These are phyloP conservation scores for Phocoena phocoena DNA, from an alignment of 2,113 vertebrate species.

Conservation along the genomic window DNA sequence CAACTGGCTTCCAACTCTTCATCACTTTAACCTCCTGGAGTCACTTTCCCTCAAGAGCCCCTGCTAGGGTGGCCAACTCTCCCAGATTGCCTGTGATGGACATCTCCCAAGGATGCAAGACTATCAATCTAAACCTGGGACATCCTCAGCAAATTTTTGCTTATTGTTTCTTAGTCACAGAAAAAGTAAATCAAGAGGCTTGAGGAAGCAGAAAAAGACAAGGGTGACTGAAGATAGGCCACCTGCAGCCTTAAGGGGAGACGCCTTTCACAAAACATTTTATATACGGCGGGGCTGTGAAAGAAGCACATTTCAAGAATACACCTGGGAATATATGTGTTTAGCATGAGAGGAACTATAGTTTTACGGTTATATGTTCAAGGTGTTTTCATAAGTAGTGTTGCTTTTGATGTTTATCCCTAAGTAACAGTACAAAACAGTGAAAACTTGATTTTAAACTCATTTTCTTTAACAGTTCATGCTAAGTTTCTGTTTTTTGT, in stretches of 20 bases:
- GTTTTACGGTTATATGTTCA: background rate
- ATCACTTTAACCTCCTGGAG: background rate
- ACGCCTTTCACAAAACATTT: background rate
- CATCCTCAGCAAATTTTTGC: background rate
- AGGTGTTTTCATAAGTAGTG: background rate
- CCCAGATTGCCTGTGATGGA: background rate
- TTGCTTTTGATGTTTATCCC: background rate
- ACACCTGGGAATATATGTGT: background rate
- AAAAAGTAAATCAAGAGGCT: background rate
- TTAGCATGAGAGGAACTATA: background rate
- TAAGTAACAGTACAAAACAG: background rate
- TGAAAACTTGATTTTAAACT: background rate
- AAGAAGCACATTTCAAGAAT: background rate
- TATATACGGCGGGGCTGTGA: background rate
- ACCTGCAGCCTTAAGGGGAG: background rate
- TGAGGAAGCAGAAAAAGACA: background rate
- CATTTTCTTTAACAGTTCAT: background rate
- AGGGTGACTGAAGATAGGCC: background rate
- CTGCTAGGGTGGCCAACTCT: background rate
- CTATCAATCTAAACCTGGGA: background rate
- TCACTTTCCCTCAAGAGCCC: background rate
- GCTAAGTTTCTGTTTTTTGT: background rate
- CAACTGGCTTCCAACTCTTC: too few species aligned
- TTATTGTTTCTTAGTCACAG: background rate
- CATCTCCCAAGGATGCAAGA: background rate